phyloP scores from a whole-genome alignment of 2,888 invertebrate genomes.

The Parochlus steinenii region DNA sequence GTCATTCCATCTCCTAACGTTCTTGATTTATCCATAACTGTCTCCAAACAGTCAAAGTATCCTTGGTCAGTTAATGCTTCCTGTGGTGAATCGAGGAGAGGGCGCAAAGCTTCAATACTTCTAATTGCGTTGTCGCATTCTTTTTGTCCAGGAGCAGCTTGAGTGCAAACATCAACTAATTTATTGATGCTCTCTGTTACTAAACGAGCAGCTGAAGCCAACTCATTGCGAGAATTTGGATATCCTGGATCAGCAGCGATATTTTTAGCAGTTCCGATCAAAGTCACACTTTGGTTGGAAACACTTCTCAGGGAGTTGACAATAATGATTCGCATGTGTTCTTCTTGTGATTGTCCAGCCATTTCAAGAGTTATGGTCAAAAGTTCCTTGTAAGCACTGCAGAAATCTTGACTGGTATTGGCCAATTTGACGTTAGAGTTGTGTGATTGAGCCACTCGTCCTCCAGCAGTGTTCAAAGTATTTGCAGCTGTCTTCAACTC shows the following conservation, averaged over 20 bases:
- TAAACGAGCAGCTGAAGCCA: slow-evolving; percentile 72
- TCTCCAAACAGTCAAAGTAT: slow-evolving; percentile 88
- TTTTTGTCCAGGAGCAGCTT: slow-evolving; percentile 86
- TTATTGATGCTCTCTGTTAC: slow-evolving; percentile 88
- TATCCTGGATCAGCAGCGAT: slow-evolving; percentile 78
- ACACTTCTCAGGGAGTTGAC: slow-evolving; percentile 75
- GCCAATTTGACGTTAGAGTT: slow-evolving; percentile 53
- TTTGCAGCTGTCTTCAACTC: slow-evolving; percentile 75
- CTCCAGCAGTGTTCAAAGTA: slow-evolving; percentile 65
- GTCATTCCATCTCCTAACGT: slow-evolving; percentile 80
- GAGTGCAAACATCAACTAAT: slow-evolving; percentile 53
- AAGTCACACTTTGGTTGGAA: slow-evolving; percentile 69
- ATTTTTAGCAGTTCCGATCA: slow-evolving; percentile 74
- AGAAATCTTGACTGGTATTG: slow-evolving; percentile 58
- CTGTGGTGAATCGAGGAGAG: slow-evolving; percentile 66
- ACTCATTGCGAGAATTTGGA: slow-evolving; percentile 79
- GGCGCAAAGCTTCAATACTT: slow-evolving; percentile 72
- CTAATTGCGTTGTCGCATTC: slow-evolving; percentile 93
- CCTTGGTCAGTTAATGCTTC: slow-evolving; percentile 78
- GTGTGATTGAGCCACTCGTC: slow-evolving; percentile 64
- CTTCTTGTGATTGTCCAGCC: slow-evolving; percentile 66
- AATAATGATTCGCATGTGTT: slow-evolving; percentile 61
- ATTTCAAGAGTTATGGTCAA: slow-evolving; percentile 68
- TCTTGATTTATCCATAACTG: slow-evolving; percentile 76
- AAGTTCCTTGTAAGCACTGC: slow-evolving; percentile 59